Conservation (phyloP, 2,113 vertebrate genomes). For the Columba janthina region DNA sequence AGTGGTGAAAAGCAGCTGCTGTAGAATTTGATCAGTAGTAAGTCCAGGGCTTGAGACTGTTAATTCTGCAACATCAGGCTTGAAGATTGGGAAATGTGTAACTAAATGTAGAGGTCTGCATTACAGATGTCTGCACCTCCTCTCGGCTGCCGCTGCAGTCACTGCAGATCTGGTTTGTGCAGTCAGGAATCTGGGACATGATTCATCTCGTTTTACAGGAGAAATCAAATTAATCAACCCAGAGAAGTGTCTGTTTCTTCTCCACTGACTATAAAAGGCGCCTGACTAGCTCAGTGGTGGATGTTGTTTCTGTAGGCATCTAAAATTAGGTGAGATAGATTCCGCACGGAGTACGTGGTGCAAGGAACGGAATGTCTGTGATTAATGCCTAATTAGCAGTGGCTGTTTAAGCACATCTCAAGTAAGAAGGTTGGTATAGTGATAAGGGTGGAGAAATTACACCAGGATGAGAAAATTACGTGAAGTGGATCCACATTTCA, state of each 20-base stretch:
- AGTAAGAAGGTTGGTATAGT: not conserved
- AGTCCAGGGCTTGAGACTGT: not conserved
- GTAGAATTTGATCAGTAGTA: not conserved
- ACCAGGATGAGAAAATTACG: not conserved
- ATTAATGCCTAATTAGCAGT: slow-evolving; percentile 36
- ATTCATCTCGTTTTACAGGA: slow-evolving; percentile 24
- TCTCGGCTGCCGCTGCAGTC: not conserved
- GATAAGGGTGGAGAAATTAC: not conserved
- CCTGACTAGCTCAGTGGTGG: not conserved
- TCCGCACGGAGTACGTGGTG: not conserved
- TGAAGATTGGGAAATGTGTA: not conserved
- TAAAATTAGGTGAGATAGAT: slow-evolving; percentile 64
- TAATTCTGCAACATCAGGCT: not conserved
- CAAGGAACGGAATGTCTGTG: not conserved
- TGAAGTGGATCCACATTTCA: not conserved
- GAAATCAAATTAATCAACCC: slow-evolving; percentile 42
- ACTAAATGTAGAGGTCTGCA: not conserved
- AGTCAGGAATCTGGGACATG: slow-evolving; percentile 19
- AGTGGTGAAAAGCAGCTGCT: not conserved
- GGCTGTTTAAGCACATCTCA: not conserved
- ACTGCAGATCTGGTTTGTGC: not conserved
- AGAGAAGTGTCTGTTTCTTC: slow-evolving; percentile 16
- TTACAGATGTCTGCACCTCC: not conserved
- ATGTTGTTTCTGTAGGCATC: slow-evolving; percentile 59
- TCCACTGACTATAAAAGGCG: slow-evolving; percentile 66